Evolutionary conservation across 1,140 invertebrate species (phyloP).

Genomic region (Eulimnadia texana): DNA sequence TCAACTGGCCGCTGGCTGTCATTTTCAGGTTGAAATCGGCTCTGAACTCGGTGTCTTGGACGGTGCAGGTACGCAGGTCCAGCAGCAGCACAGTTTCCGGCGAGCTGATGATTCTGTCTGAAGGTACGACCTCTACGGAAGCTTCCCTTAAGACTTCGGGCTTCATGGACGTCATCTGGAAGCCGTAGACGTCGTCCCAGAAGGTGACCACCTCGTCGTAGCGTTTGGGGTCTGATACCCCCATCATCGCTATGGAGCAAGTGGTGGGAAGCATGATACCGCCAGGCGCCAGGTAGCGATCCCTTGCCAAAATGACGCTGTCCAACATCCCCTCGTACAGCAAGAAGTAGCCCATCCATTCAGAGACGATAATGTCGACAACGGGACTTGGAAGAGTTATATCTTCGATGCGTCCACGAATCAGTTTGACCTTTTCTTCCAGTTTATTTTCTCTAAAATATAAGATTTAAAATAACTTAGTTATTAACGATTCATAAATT

Average conservation of each 20-base stretch:
- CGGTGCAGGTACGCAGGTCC: slow-evolving; percentile 66
- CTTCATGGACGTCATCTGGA: slow-evolving; percentile 90
- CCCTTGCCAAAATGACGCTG: slow-evolving; percentile 73
- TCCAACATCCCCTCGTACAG: slow-evolving; percentile 97
- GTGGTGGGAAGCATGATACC: slow-evolving; percentile 78
- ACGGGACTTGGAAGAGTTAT: slow-evolving; percentile 53
- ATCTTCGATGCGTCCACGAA: slow-evolving; percentile 81
- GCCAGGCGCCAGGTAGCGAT: slow-evolving; percentile 69
- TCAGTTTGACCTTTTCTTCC: slow-evolving; percentile 54
- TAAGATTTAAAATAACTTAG: no score
- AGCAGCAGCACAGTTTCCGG: slow-evolving; percentile 48
- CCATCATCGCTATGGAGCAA: slow-evolving; percentile 75
- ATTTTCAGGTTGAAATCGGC: slow-evolving; percentile 58
- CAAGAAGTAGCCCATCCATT: slow-evolving; percentile 99
- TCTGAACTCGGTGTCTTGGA: slow-evolving; percentile 63
- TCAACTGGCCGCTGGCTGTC: slow-evolving; percentile 51
- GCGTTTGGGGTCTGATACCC: slow-evolving; percentile 67
- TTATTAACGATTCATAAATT: no score
- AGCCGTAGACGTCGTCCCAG: slow-evolving; percentile 95
- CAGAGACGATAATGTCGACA: slow-evolving; percentile 92
- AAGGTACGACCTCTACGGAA: slow-evolving; percentile 66
- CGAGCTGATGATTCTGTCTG: slow-evolving; percentile 59
- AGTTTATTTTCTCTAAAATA: slow-evolving; percentile 52
- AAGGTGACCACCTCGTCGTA: slow-evolving; percentile 61
- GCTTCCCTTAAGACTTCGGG: slow-evolving; percentile 77